Evolutionary conservation across 2,113 vertebrate genomes (phyloP), one percentile per base, ranked within the genome.

Genomic region (Proterorhinus semilunaris): DNA sequence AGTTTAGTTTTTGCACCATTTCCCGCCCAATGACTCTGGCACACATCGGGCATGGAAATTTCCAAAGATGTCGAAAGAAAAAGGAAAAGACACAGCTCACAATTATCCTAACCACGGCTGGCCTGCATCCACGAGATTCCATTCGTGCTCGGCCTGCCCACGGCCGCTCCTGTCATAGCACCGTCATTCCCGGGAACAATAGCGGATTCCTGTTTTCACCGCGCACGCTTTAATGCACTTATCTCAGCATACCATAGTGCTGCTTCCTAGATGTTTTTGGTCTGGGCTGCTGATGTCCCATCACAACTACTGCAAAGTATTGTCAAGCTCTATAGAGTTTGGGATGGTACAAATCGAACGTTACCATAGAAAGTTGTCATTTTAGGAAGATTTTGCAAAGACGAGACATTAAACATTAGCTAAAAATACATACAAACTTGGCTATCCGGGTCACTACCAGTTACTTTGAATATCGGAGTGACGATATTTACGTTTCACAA

Each of bases 171-270:
- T 80, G 80, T 81, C 46, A 45, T 71, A 72, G 66, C 27, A 36
- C 27, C 74, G 63, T 87, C 84, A 73, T 85, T 86, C 81, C 75
- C n/a, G 74, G 76, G 84, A 90, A 90, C 90, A 90, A 88, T 88
- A 81, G 85, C 79, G 66, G 81, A 90, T 88, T 90, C 90, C 90
- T 89, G 90, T 88, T 90, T 88, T 86, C 85, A 8, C 53, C 13
- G 12, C 48, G 55, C 74, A 10, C 63, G 65, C 75, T 84, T 84
- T 87, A 82, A 84, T 81, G 66, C 71, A 71, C 72, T 77, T 83
- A 83, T 89, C 86, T 85, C 62, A 54, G 75, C 62, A 84, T 83
- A 69, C 76, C 42, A 17, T 64, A 52, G 72, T 42, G 5, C 74
- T 68, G 58, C 82, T 81, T 88, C 82, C 86, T 82, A 10, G 61